Base-by-base conservation (phyloP, 2,888 invertebrate genomes). In the Craniophora ligustri region DNA sequence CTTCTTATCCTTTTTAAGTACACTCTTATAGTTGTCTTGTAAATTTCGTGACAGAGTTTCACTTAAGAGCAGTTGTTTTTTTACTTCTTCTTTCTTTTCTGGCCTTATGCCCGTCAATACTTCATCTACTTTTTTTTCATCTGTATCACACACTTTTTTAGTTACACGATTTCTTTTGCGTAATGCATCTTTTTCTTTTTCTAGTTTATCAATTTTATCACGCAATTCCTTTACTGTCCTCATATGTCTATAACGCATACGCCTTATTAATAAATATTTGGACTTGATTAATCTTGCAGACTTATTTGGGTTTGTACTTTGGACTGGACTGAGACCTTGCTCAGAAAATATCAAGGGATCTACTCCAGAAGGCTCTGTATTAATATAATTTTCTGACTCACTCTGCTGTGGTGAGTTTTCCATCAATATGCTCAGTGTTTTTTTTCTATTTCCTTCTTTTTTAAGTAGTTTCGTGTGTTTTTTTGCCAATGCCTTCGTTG, bases 401-500 rank as follows among this genome's bases (percentile, higher is more conserved):
- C 39, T 39, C 16, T 39, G 19, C 11, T 21, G 39, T 39, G 39
- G 39, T 21, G 19, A 39, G 23, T 39, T 39, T 39, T 39, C 39
- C 16, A 39, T 8, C 11, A 39, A 14, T 19, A 39, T 39, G 16
- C 19, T 15, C 34, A 16, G 34, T 16, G 18, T 34, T 34, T 34
- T 32, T 15, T 34, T 34, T 34, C 16, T 34, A 16, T 18, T 39
- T 39, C 28, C 16, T 28, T 30, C 30, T 16, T 42, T 16, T 42
- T 11, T 42, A 30, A 30, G 30, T 42, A 31, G 5, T 42, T 42
- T 31, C 16, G 30, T 34, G 34, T 15, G 16, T 34, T 18, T 38
- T 44, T 51, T 38, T 21, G 41, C 41, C 32, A 35, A 19, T 16
- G 26, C 30, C 26, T 44, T 44, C 41, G 38, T 51, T 35, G 34